Evolutionary conservation across 2,113 vertebrate genomes (phyloP), one percentile per base, ranked within the genome.

Genomic region (Chaenocephalus aceratus): DNA sequence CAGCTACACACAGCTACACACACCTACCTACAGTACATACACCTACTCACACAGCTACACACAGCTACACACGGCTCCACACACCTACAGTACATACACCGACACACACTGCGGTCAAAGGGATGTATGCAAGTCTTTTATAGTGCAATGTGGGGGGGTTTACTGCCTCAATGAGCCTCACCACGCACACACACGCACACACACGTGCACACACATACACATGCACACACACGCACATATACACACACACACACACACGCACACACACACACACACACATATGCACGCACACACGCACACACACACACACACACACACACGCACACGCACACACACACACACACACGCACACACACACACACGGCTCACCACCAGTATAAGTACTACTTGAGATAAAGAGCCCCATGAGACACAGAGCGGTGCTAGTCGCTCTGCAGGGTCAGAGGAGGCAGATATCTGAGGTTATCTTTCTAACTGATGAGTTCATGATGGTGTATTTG

Each of bases 91-190:
- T 14, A 30, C 30, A 4, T 16, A 34, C 30, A 46, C 44, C 66
- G 59, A 72, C 30, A 63, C 45, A 74, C 62, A 54, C 23, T 62
- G 18, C 74, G 79, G 34, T 53, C 23, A 56, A 70, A 46, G 68
- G 34, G 75, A 82, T 84, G 85, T 86, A 75, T 73, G 57, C 30
- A 41, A 36, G 34, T 63, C 69, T 52, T 75, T 69, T 69, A 51
- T 9, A 12, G 53, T 46, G 26, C 41, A 71, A 34, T 46, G 53
- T 41, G 2, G 13, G 78, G 79, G 71, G 59, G 26, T 83, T 88
- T 72, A 77, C 60, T 69, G 57, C n/a, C 14, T 52, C 58, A 71
- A 71, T 72, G 54, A 73, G 61, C 62, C 60, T 77, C 58, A 59
- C 71, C 45, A 71, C 6, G 57, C 2, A 21, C 44, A 13, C 46